Evolutionary conservation across 2,113 vertebrate species (phyloP).

Genomic region (Prionailurus bengalensis): DNA sequence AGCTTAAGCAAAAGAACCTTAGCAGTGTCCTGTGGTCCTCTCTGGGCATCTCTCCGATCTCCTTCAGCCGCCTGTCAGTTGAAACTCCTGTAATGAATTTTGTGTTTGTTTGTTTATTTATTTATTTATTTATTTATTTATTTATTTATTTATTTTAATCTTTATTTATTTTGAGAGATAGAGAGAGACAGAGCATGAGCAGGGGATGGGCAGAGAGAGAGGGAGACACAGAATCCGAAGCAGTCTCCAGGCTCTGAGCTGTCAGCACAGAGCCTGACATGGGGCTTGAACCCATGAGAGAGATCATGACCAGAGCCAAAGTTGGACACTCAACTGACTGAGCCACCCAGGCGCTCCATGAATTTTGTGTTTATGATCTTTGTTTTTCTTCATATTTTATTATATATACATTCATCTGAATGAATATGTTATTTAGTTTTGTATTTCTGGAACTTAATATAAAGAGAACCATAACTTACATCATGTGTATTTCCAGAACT

Average conservation of each 20-base stretch:
- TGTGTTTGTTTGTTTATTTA: background rate
- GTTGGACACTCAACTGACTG: too few species aligned
- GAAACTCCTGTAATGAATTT: background rate
- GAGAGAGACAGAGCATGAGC: too few species aligned
- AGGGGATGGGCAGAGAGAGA: too few species aligned
- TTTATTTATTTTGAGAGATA: too few species aligned
- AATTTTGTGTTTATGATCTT: background rate
- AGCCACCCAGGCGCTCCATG: background rate
- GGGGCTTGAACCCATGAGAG: too few species aligned
- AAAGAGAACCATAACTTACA: background rate
- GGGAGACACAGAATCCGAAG: too few species aligned
- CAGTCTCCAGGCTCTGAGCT: too few species aligned
- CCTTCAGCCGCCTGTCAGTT: background rate
- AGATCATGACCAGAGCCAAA: too few species aligned
- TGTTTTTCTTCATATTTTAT: conserved; percentile 20
- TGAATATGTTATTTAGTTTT: background rate
- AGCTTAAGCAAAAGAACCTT: background rate
- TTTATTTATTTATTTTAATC: too few species aligned
- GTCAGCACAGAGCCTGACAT: too few species aligned
- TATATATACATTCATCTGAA: background rate
- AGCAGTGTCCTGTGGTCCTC: background rate
- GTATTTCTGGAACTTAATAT: background rate
- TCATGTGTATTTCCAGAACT: background rate
- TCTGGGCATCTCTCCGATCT: background rate
- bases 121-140: too few species aligned